A percentile compares a stretch with the other conserved stretches of the same genome.
These are phyloP conservation scores for Monodelphis domestica DNA, from an alignment of 2,797 vertebrate genomes.

Conservation along the genomic window DNA sequence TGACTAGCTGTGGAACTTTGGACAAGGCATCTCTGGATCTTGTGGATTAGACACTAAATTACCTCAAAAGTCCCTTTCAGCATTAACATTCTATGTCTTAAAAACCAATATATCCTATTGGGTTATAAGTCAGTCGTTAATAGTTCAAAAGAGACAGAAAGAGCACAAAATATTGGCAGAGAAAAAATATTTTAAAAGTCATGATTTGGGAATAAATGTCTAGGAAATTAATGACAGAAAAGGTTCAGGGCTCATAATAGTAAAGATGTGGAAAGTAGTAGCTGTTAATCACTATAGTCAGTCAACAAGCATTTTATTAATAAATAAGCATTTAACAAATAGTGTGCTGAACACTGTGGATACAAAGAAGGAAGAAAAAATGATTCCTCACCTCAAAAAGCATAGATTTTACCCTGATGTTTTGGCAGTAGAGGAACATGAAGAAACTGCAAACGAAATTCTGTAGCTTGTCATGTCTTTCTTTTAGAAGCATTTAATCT, in stretches of 20 bases:
- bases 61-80: background rate
- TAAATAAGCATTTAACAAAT: background rate
- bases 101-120: background rate
- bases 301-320: background rate
- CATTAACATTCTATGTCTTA: slow-evolving; percentile 18
- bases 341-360: background rate
- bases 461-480: slow-evolving; percentile 21
- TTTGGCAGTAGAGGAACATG: background rate
- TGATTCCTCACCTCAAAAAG: slow-evolving; percentile 28
- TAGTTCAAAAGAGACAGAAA: background rate
- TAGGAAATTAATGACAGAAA: slow-evolving; percentile 5
- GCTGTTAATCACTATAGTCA: background rate
- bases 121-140: background rate
- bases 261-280: background rate
- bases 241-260: slow-evolving; percentile 1
- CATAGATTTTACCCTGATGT: slow-evolving; percentile 34
- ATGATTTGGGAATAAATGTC: slow-evolving; percentile 27
- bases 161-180: slow-evolving; percentile 34
- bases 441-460: background rate
- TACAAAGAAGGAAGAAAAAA: background rate
- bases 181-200: slow-evolving; percentile 28
- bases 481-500: slow-evolving; percentile 12
- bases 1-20: background rate
- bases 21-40: background rate
- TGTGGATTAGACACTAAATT: background rate